A percentile compares a stretch with the other conserved stretches of the same genome.
phyloP scores from a whole-genome alignment of 2,113 vertebrate genomes.

The Pachyramphus minor region DNA sequence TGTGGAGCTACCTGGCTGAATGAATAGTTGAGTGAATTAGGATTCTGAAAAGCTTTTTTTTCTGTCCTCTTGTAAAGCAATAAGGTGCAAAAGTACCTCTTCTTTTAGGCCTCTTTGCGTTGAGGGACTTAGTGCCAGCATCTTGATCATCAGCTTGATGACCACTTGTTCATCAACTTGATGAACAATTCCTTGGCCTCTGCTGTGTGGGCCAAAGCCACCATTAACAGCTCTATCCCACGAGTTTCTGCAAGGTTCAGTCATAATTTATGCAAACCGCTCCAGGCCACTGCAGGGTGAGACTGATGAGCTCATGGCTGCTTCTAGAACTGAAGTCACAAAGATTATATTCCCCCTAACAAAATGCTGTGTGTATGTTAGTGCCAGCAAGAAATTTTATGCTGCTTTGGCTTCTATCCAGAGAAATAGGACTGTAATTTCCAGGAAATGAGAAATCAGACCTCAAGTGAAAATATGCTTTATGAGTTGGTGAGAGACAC shows the following conservation, averaged over 20 bases:
- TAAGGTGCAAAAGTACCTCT: not conserved
- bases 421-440: not conserved
- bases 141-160: not conserved
- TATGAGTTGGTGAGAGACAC: not conserved
- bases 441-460: not conserved
- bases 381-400: not conserved
- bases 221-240: not conserved
- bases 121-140: not conserved
- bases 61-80: not conserved
- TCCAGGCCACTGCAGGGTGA: not conserved
- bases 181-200: not conserved
- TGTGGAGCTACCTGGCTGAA: not conserved
- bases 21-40: not conserved
- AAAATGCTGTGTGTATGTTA: not conserved
- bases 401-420: not conserved
- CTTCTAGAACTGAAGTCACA: not conserved
- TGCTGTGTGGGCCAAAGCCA: not conserved
- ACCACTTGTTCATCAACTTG: too few species aligned
- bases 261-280: not conserved
- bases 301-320: not conserved
- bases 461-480: not conserved
- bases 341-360: not conserved
- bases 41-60: not conserved
- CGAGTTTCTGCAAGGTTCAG: not conserved
- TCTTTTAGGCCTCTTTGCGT: not conserved